phyloP scores from a whole-genome alignment of 2,113 vertebrate genomes.

The Lepidothrix coronata region DNA sequence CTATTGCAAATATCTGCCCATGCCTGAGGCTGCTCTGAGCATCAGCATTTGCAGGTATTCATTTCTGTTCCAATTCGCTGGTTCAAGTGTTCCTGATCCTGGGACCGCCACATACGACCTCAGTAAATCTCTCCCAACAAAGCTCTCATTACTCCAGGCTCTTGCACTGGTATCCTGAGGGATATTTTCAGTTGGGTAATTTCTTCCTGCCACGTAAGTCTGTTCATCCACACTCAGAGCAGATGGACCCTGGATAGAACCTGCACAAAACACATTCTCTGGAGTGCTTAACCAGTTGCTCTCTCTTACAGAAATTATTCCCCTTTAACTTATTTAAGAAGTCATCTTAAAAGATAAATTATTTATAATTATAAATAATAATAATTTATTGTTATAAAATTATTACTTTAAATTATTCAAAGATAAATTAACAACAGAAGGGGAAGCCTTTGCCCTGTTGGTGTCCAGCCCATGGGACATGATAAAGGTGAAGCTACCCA shows the following conservation, averaged over 20 bases:
- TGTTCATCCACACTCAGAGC: not conserved
- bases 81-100: not conserved
- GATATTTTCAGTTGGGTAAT: not conserved
- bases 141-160: not conserved
- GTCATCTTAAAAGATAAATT: not conserved
- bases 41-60: not conserved
- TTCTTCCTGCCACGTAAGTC: not conserved
- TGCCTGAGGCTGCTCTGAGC: not conserved
- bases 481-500: not conserved
- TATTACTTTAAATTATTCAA: not conserved
- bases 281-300: not conserved
- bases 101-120: rapidly evolving
- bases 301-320: not conserved
- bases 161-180: not conserved
- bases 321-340: not conserved
- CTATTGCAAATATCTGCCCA: not conserved
- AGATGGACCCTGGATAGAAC: not conserved
- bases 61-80: not conserved
- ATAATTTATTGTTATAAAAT: not conserved
- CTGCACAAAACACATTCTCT: not conserved
- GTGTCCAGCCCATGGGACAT: not conserved
- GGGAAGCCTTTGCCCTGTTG: not conserved
- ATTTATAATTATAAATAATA: not conserved
- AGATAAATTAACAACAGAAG: not conserved
- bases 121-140: not conserved